phyloP scores from a whole-genome alignment of 2,888 invertebrate genomes.

The Agriopis marginaria region DNA sequence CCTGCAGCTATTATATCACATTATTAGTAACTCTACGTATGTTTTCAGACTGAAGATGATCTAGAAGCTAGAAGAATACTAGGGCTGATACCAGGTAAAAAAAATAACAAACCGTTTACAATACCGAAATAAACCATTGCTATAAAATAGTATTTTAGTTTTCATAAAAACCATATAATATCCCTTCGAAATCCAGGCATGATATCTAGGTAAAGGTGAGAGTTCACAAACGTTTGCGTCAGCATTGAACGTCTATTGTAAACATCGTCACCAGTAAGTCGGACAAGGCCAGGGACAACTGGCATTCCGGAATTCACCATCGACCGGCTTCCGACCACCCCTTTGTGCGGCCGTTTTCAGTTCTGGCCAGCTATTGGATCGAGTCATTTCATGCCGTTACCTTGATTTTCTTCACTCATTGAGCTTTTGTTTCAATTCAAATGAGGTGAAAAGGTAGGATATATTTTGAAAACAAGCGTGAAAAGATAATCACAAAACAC shows the following conservation, averaged over 20 bases:
- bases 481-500: neutral
- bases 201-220: slow-evolving; percentile 55
- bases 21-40: neutral
- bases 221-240: slow-evolving; percentile 61
- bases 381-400: slow-evolving; percentile 18
- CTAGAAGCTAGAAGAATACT: slow-evolving; percentile 25
- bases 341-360: slow-evolving; percentile 30
- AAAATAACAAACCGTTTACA: neutral
- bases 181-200: neutral
- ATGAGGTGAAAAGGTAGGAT: neutral
- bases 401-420: slow-evolving; percentile 9
- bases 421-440: slow-evolving; percentile 1
- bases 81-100: slow-evolving; percentile 5
- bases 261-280: slow-evolving; percentile 56
- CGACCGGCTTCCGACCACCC: slow-evolving; percentile 44
- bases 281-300: slow-evolving; percentile 66
- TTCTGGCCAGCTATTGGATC: slow-evolving; percentile 20
- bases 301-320: slow-evolving; percentile 64
- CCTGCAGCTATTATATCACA: neutral
- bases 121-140: neutral
- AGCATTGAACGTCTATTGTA: slow-evolving; percentile 44
- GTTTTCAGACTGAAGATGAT: slow-evolving; percentile 24
- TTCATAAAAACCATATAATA: neutral
- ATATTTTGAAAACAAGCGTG: too few relatives aligned
- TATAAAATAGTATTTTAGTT: neutral